Base-by-base conservation (phyloP, 1,140 invertebrate species). In the Campoletis sonorensis region DNA sequence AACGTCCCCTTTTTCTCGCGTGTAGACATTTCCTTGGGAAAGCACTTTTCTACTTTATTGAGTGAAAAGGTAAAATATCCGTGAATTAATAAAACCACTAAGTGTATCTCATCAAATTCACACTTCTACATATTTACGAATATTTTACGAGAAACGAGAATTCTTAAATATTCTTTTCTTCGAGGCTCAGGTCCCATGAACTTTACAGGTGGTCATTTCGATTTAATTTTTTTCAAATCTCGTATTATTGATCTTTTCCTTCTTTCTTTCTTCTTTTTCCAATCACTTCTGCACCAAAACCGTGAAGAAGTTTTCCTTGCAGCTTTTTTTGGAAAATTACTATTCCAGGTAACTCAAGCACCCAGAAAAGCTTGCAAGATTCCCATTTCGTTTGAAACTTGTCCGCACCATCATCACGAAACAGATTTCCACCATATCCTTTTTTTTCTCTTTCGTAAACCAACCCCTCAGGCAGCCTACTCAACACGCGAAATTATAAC, bases 231-330 rank as follows among this genome's bases (percentile, higher is more conserved):
- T 21, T 4, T 23, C 77, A 40, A 84, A 5, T 58, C 2, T 58
- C 4, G 54, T 21, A 23, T n/a, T 21, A 13, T 13, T 45, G 40
- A 45, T 45, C 5, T 45, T 73, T 88, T 88, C 88, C 40, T 45
- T 0, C 2, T 13, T 45, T 13, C 40, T 13, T 11, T 13, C 2
- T 13, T 88, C 88, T 85, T 84, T 33, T 33, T 33, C 3, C 7
- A 33, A 33, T 33, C 30, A 33, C 30, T 33, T 33, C 30, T 33
- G 30, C 30, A 33, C 30, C 30, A 33, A 33, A 33, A 2, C 7
- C 7, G 30, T 2, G 30, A 3, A 54, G 49, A 15, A 15, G 15
- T 54, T 54, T 54, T 54, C 67, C 83, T 84, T n/a, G n/a, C n/a
- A n/a, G n/a, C n/a, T n/a, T n/a, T n/a, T 54, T 54, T 54, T 54